Evolutionary conservation across 2,888 invertebrate genomes (phyloP).

Genomic region (Euclidia mi): DNA sequence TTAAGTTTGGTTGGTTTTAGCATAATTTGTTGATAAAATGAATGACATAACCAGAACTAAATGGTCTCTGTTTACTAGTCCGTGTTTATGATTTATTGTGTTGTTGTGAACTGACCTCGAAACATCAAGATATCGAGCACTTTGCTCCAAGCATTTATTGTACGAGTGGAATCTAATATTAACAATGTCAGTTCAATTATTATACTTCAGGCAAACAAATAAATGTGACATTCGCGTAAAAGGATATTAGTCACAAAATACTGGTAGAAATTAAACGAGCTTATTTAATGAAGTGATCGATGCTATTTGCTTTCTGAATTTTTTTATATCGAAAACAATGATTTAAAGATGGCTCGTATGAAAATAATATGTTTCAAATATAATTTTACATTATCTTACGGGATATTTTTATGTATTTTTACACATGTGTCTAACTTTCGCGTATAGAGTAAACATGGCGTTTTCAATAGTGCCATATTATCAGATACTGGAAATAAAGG

Average conservation of each 20-base stretch:
- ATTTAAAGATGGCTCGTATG: too few species aligned
- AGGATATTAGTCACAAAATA: conserved; percentile 4
- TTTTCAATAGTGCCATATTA: too few species aligned
- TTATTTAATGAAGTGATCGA: too few species aligned
- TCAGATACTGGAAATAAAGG: too few species aligned
- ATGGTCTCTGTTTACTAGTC: conserved; percentile 32
- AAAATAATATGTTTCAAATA: too few species aligned
- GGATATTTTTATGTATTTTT: too few species aligned
- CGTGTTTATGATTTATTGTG: conserved; percentile 30
- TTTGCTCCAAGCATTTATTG: conserved; percentile 21
- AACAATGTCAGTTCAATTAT: conserved; percentile 1
- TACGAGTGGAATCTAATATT: conserved; percentile 18
- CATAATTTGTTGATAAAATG: neutral
- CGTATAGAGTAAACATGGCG: too few species aligned
- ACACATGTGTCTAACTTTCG: too few species aligned
- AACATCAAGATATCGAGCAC: conserved; percentile 28
- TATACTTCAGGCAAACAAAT: conserved; percentile 14
- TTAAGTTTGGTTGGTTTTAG: conserved; percentile 5
- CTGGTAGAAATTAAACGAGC: neutral
- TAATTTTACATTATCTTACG: too few species aligned
- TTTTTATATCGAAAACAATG: too few species aligned
- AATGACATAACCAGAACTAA: conserved; percentile 10
- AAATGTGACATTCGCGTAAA: neutral
- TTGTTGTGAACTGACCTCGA: conserved; percentile 23
- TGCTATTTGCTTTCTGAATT: neutral